phyloP scores from a whole-genome alignment of 2,797 vertebrate species.

The Coilia nasus region DNA sequence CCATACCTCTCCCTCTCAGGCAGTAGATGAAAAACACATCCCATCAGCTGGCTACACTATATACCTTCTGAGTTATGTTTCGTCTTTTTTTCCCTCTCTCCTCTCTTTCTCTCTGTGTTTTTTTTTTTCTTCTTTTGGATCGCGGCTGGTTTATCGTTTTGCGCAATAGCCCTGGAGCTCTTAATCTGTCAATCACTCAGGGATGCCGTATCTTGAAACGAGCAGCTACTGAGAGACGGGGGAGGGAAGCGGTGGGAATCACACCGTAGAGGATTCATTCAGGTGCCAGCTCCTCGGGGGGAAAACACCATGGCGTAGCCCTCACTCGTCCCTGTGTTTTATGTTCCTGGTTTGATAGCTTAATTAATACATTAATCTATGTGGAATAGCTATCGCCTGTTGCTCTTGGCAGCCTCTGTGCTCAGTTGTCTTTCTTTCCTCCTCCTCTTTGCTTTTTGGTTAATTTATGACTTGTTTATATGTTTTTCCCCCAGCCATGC shows the following conservation, averaged over 20 bases:
- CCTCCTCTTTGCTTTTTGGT: conserved; percentile 53
- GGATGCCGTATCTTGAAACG: conserved; percentile 70
- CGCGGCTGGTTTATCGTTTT: conserved; percentile 49
- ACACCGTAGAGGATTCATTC: not conserved
- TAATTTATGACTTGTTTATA: conserved; percentile 67
- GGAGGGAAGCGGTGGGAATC: not conserved
- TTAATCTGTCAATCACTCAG: conserved; percentile 70
- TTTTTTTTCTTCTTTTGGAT: conserved; percentile 26
- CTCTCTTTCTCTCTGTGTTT: conserved; percentile 43
- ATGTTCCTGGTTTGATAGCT: conserved; percentile 27
- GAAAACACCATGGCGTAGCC: conserved; percentile 12
- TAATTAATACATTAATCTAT: conserved; percentile 37
- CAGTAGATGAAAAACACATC: conserved; percentile 26
- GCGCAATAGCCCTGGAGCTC: conserved; percentile 65
- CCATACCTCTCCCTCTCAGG: conserved; percentile 14
- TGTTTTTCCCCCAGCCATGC: conserved; percentile 56
- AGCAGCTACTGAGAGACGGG: conserved; percentile 52
- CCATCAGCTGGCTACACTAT: conserved; percentile 19
- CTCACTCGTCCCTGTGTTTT: conserved; percentile 12
- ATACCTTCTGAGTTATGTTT: conserved; percentile 22
- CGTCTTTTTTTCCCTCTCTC: not conserved
- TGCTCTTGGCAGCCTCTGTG: conserved; percentile 14
- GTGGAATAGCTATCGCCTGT: conserved; percentile 9
- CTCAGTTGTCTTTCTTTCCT: conserved; percentile 42
- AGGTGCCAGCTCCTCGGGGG: conserved; percentile 2